Evolutionary conservation across 1,140 invertebrate genomes (phyloP), one percentile per base, ranked within the genome.

Genomic region (Arctopsyche grandis): DNA sequence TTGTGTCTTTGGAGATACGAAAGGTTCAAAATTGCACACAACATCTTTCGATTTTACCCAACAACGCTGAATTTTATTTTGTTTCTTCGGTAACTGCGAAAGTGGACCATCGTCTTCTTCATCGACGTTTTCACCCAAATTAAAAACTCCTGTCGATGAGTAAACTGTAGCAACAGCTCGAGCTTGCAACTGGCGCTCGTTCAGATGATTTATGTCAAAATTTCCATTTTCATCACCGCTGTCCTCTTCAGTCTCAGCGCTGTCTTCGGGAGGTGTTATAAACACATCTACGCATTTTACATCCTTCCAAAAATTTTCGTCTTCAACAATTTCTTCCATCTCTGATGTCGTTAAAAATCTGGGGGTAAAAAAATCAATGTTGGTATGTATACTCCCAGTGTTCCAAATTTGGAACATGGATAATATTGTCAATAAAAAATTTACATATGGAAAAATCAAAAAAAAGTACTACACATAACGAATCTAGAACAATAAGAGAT

Each of bases 211-310:
- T 63, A 63, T 63, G 19, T 63, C 58, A 21, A 63, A 9, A 21
- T 63, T 63, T 63, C 19, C 58, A 63, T 63, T 63, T 63, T 63
- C 58, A 10, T 10, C 19, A 63, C 58, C 19, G 58, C 19, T 63
- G 58, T 63, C 9, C 58, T 63, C 58, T 63, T 63, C 58, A 21
- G 9, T 63, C 58, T 63, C 58, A 10, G 19, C 19, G 19, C 19
- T 19, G 58, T 63, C 58, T 63, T 63, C 19, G 58, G 58, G 19
- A 10, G 58, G 58, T 63, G 58, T 63, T 63, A 63, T 63, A 63
- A 63, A 63, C 58, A 63, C 58, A 63, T 63, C 58, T 19, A 10
- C 58, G 19, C 58, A 63, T 63, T 63, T 63, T 63, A 63, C 58
- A 63, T 10, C 19, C 19, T 63, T 19, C 58, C 58, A 63, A 63